Percentiles rank a stretch among this genome's conserved stretches.
These are phyloP conservation scores for Exephanes ischioxanthus DNA, from an alignment of 2,888 invertebrate genomes.

Conservation along the genomic window DNA sequence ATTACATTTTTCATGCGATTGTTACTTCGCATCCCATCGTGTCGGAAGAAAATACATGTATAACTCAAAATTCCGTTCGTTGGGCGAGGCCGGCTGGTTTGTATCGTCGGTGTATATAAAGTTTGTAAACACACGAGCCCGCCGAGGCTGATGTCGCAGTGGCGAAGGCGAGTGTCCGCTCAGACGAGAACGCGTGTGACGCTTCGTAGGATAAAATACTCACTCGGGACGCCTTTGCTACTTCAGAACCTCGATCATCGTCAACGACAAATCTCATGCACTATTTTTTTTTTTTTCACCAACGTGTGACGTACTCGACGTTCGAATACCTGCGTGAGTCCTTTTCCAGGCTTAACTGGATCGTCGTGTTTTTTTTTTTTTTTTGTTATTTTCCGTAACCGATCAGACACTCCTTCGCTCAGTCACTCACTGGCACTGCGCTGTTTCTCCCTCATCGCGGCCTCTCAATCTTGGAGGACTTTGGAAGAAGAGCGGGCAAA, in stretches of 20 bases:
- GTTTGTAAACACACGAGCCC: conserved; percentile 65
- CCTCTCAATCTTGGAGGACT: conserved; percentile 7
- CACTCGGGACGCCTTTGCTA: not conserved
- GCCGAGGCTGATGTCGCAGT: conserved; percentile 36
- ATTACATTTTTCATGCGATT: not conserved
- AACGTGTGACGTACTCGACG: not conserved
- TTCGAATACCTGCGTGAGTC: not conserved
- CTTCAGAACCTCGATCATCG: not conserved
- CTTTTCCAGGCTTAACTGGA: not conserved
- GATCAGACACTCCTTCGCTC: conserved; percentile 2
- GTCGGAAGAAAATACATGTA: not conserved
- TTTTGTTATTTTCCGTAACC: not conserved
- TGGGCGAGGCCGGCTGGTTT: conserved; percentile 46
- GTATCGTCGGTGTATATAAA: conserved; percentile 22
- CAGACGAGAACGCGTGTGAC: conserved; percentile 59
- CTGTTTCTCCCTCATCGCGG: conserved; percentile 44
- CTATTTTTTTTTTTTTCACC: not conserved
- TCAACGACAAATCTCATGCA: not conserved
- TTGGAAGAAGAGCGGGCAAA: conserved; percentile 27
- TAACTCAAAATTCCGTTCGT: not conserved
- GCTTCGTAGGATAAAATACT: not conserved
- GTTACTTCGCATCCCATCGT: not conserved
- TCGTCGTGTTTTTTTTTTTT: not conserved
- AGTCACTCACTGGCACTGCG: conserved; percentile 21
- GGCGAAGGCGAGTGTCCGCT: conserved; percentile 43